These are phyloP conservation scores for Myxocyprinus asiaticus DNA, from an alignment of 2,113 vertebrate species.

Conservation along the genomic window DNA sequence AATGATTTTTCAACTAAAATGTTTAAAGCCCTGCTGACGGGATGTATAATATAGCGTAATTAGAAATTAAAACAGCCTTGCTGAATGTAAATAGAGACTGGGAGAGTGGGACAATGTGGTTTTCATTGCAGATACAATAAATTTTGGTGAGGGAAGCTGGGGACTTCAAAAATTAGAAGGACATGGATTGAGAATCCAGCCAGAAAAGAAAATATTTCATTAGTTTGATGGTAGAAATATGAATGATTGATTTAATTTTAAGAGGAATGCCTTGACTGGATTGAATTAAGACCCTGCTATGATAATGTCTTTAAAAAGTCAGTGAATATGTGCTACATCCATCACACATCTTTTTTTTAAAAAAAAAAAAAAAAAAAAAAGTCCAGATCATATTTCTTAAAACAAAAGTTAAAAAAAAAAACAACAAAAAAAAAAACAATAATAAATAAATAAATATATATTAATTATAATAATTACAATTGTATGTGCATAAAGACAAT, in stretches of 20 bases:
- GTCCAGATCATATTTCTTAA: too few species aligned
- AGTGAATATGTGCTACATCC: background rate
- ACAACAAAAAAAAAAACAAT: too few species aligned
- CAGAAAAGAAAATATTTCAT: conserved; percentile 7
- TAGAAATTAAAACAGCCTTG: conserved; percentile 58
- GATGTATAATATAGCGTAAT: conserved; percentile 61
- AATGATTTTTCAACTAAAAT: conserved; percentile 68
- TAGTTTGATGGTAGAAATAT: background rate
- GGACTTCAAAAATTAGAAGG: background rate
- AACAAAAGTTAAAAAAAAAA: too few species aligned
- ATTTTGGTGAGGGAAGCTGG: conserved; percentile 16
- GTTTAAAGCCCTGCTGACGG: conserved; percentile 65
- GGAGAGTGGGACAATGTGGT: conserved; percentile 47
- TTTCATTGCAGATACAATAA: conserved; percentile 44
- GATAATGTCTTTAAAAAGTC: conserved; percentile 7
- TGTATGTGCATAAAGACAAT: too few species aligned
- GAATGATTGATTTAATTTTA: conserved; percentile 33
- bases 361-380: too few species aligned
- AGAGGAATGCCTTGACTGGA: conserved; percentile 2
- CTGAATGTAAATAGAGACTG: conserved; percentile 60
- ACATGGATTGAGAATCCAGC: too few species aligned
- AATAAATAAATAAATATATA: too few species aligned
- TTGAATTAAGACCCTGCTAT: conserved; percentile 8
- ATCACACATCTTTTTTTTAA: too few species aligned
- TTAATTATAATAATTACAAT: too few species aligned